Base-by-base conservation (phyloP, 1,140 invertebrate genomes). In the Caenorhabditis inopinata region DNA sequence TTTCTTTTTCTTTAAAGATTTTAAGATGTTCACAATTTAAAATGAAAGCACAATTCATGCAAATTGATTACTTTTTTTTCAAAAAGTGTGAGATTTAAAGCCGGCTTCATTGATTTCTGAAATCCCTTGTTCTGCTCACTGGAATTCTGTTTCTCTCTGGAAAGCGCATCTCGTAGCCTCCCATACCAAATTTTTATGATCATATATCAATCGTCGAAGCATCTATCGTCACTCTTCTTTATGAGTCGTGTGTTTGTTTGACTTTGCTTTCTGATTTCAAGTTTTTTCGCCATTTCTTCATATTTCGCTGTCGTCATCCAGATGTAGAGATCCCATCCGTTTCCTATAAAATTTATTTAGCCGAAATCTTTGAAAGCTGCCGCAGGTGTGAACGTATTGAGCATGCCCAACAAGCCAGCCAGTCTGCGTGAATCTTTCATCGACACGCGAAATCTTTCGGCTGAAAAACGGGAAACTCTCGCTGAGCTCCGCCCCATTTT, bases 261-360 rank as follows among this genome's bases (percentile, higher is more conserved):
- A 68, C 21, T 68, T 38, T 68, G 32, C 21, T 38, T 68, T n/a
- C 38, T 68, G 27, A 38, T 58, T 68, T 68, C 38, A 42, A 16
- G 21, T 68, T 12, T 38, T n/a, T 29, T 68, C n/a, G 21, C 58
- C 58, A 68, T 29, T 68, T 21, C 25, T 18, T 42, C 21, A 7
- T 42, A 7, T 14, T 68, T 38, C 9, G 25, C 38, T 38, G 18
- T 25, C 38, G 7, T 21, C 32, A 32, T 42, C 58, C 58, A 68
- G 58, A 68, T 68, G 58, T 38, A 0, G 25, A 23, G 38, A 68
- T 38, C 32, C n/a, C 32, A 68, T 68, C 58, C 58, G 58, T 38
- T 68, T 68, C 58, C 58, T 68, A 68, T 68, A 68, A 68, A 58
- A 58, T 29, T 58, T 58, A 32, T 68, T 68, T 68, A 5, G 18